A percentile compares a stretch with the other conserved stretches of the same genome.
These are phyloP conservation scores for Antechinus stuartii DNA, from an alignment of 2,113 vertebrate species.

Conservation along the genomic window DNA sequence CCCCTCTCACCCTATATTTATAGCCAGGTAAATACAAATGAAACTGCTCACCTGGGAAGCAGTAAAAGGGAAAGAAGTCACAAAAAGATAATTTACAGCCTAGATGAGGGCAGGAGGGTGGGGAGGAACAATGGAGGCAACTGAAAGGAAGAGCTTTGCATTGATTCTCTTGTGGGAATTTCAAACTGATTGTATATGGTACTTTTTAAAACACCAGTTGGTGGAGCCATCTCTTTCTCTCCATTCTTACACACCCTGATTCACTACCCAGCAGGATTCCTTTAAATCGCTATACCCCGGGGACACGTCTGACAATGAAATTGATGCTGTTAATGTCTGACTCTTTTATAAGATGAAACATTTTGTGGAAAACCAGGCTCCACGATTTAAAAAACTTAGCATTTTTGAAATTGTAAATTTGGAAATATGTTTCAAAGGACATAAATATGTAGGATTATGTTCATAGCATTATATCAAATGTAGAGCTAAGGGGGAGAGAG, in stretches of 20 bases:
- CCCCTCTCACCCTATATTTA: background rate
- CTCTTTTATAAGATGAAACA: constrained; percentile 50
- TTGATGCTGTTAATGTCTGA: constrained; percentile 28
- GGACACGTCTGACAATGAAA: constrained; percentile 49
- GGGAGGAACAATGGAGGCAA: background rate
- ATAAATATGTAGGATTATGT: background rate
- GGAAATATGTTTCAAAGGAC: constrained; percentile 28
- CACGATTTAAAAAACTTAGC: constrained; percentile 1
- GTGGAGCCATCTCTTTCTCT: constrained; percentile 21
- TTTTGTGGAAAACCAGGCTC: constrained; percentile 35
- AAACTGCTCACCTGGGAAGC: constrained; percentile 59
- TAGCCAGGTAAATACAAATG: constrained; percentile 12
- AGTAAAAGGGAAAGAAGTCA: background rate
- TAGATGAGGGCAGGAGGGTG: background rate
- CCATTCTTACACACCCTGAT: constrained; percentile 44
- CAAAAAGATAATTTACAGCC: background rate
- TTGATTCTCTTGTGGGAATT: background rate
- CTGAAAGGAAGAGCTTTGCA: background rate
- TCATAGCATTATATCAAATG: background rate
- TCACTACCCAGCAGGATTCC: constrained; percentile 56
- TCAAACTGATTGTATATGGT: constrained; percentile 18
- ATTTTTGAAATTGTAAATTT: constrained; percentile 47
- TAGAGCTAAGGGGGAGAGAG: background rate
- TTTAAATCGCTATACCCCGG: constrained; percentile 53
- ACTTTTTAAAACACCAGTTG: constrained; percentile 48